Conservation (phyloP, 2,113 vertebrate species). For the Petroica traversi region DNA sequence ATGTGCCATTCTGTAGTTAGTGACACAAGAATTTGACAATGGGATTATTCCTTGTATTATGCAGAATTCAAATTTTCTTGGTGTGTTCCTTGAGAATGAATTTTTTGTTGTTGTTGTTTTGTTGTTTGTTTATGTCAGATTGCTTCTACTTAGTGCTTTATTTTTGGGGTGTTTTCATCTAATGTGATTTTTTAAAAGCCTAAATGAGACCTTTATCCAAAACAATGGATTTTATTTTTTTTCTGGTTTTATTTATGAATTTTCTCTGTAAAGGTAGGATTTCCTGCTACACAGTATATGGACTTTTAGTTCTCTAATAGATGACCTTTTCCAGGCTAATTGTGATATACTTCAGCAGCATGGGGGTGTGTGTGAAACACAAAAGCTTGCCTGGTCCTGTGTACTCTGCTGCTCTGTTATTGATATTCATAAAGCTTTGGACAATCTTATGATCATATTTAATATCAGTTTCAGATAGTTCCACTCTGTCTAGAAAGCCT, state of each 20-base stretch:
- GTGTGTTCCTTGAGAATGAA: not conserved
- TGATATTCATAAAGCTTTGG: not conserved
- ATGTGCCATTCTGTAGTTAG: not conserved
- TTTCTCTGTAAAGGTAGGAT: not conserved
- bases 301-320: not conserved
- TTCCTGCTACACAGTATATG: not conserved
- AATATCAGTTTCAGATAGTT: not conserved
- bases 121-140: too few species aligned
- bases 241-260: not conserved
- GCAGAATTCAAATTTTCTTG: not conserved
- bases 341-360: not conserved
- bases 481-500: not conserved
- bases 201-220: too few species aligned
- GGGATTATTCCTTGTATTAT: not conserved
- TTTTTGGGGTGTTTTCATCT: not conserved
- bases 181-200: not conserved
- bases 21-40: not conserved
- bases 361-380: rapidly evolving
- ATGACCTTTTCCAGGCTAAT: not conserved
- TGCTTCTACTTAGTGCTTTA: not conserved
- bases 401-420: not conserved
- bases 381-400: not conserved
- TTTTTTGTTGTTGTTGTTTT: not conserved
- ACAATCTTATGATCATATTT: not conserved
- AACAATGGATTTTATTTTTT: not conserved